A percentile compares a stretch with the other conserved stretches of the same genome.
Conservation (phyloP, 2,888 invertebrate species). For the Drosophila subquinaria region DNA sequence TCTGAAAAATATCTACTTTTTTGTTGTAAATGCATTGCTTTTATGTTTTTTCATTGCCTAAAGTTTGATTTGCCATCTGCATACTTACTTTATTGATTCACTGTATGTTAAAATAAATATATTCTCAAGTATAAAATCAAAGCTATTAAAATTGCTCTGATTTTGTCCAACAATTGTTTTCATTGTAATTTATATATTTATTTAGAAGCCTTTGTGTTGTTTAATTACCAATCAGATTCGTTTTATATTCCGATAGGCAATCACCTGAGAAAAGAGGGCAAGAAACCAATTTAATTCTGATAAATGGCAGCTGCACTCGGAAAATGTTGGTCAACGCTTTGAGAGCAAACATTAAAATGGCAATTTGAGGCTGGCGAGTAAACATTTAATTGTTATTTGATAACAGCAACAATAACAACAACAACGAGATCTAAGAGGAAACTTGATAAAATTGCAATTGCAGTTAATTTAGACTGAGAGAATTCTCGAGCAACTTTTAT, state of each 20-base stretch:
- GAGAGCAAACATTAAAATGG: slow-evolving; percentile 54
- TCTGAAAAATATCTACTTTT: no score
- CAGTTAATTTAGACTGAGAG: slow-evolving; percentile 53
- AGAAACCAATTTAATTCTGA: slow-evolving; percentile 54
- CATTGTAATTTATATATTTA: not conserved
- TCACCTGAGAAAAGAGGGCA: not conserved
- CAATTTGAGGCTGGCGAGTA: slow-evolving; percentile 59
- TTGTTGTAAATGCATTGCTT: no score
- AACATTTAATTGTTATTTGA: slow-evolving; percentile 64
- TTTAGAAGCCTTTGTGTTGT: slow-evolving; percentile 8
- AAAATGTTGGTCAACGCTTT: slow-evolving; percentile 16
- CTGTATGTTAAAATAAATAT: no score
- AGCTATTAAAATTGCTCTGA: not conserved
- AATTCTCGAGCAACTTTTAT: slow-evolving; percentile 55
- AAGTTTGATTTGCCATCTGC: no score
- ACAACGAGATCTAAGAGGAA: slow-evolving; percentile 33
- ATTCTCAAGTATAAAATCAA: not conserved
- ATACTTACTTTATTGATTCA: no score
- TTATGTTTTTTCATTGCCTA: no score
- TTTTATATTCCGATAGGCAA: not conserved
- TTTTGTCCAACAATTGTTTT: not conserved
- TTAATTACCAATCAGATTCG: slow-evolving; percentile 2
- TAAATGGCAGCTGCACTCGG: slow-evolving; percentile 49
- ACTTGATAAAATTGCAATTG: slow-evolving; percentile 69
- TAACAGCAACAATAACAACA: slow-evolving; percentile 15